Base-by-base conservation (phyloP, 2,888 invertebrate species). In the Cistogaster globosa region DNA sequence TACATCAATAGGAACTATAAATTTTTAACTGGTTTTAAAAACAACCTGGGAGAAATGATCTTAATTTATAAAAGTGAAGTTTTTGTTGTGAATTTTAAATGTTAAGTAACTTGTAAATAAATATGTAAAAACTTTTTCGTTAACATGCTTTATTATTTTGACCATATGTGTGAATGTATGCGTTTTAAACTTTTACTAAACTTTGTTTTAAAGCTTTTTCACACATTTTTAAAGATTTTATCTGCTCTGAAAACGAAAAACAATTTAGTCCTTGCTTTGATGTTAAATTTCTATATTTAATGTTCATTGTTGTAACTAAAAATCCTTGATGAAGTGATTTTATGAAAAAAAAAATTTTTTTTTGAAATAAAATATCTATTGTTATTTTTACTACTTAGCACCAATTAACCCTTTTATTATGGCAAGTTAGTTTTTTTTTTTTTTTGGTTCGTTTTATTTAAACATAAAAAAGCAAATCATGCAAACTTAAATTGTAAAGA, bases 321-420 rank as follows among this genome's bases (percentile, higher is more conserved):
- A 63, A 69, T 82, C 81, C 75, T 76, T 75, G 81, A 69, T 81
- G 36, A 53, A 62, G 68, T 53, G 68, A 68, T 74, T 81, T 62
- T 63, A 55, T 63, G 75, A 20, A 42, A 63, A n/a, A 8, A 22
- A n/a, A 55, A 79, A 53, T 1, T 58, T 32, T 36, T 42, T 42
- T 12, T 2, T 38, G 20, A 18, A 32, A 45, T 58, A 81, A 69
- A 68, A 69, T 71, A 77, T 81, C 84, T 84, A 84, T 84, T 84
- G 84, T 84, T 81, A 74, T 72, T 80, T 71, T 63, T 55, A 48
- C 78, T 69, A 78, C 77, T 84, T 84, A 84, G 57, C 81, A 84
- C 84, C 77, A 81, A 81, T 84, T 84, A 81, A 84, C 84, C 84
- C 74, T 84, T 84, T 79, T 84, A 74, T 84, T 76, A 71, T 76